phyloP scores from a whole-genome alignment of 1,140 invertebrate species.

The Conus ventricosus region DNA sequence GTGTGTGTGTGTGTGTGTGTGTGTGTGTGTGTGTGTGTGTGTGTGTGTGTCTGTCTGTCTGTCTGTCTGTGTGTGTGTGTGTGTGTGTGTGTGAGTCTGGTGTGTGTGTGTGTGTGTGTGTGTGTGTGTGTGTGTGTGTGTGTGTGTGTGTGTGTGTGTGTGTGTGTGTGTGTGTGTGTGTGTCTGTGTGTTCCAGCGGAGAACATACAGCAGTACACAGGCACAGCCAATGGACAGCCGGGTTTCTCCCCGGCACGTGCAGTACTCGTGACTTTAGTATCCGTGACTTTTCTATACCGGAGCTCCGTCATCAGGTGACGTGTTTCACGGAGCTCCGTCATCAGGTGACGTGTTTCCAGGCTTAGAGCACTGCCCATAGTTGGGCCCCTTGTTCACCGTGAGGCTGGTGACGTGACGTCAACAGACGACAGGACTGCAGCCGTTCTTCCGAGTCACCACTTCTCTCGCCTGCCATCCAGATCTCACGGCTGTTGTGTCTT shows the following conservation, averaged over 20 bases:
- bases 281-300: background rate
- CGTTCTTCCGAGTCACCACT: too few relatives aligned
- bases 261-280: background rate
- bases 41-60: background rate
- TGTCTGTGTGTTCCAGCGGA: background rate
- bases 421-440: too few relatives aligned
- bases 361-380: too few relatives aligned
- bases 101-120: background rate
- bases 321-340: background rate
- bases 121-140: background rate
- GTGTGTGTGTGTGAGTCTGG: background rate
- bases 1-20: too few relatives aligned
- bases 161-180: too few relatives aligned
- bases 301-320: background rate
- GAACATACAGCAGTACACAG: background rate
- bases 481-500: too few relatives aligned
- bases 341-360: background rate
- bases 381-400: too few relatives aligned
- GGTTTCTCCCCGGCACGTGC: background rate
- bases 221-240: background rate
- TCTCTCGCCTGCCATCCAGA: too few relatives aligned
- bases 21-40: too few relatives aligned
- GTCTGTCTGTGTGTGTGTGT: background rate
- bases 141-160: too few relatives aligned
- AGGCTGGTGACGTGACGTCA: too few relatives aligned